Evolutionary conservation across 1,140 invertebrate species (phyloP), one percentile per base, ranked within the genome.

Genomic region (Bombyx mandarina): DNA sequence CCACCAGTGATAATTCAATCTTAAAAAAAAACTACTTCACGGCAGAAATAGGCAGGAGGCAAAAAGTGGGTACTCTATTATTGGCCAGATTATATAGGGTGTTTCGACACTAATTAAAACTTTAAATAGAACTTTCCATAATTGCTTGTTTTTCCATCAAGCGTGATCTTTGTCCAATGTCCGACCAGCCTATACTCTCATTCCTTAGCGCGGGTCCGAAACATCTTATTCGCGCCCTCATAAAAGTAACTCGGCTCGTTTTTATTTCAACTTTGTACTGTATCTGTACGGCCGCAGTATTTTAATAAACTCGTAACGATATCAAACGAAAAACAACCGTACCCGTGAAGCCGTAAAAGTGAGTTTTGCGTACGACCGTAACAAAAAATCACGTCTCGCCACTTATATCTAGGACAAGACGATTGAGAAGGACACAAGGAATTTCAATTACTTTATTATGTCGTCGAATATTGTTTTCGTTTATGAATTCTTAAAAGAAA

Each of bases 221-320:
- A 86, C 83, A 86, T 85, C 83, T 86, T 86, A 86, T 86, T 86
- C 83, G 83, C 83, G 83, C 83, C 83, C 83, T 87, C 83, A 86
- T 86, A 86, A 86, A 86, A 85, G 83, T 83, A 85, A 86, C 83
- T 86, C 79, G 80, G 74, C 79, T 86, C 83, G 80, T 86, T 86
- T 86, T 86, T 86, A 86, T 86, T 86, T 86, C 80, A 77, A 76
- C 82, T 76, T 79, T 35, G 26, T 35, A 35, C 75, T 79, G 75
- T 86, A 86, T 82, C 83, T 85, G 83, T 82, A 86, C 81, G 83
- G 81, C 80, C 82, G 75, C 83, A 83, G 82, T 86, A 85, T 86
- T 86, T 86, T 86, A 86, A 86, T 86, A 86, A 85, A 85, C 80
- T 75, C 58, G 64, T 69, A 57, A 12, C 9, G 10, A n/a, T 42